Evolutionary conservation across 2,113 vertebrate species (phyloP).

Genomic region (Melanotaenia duboulayi): DNA sequence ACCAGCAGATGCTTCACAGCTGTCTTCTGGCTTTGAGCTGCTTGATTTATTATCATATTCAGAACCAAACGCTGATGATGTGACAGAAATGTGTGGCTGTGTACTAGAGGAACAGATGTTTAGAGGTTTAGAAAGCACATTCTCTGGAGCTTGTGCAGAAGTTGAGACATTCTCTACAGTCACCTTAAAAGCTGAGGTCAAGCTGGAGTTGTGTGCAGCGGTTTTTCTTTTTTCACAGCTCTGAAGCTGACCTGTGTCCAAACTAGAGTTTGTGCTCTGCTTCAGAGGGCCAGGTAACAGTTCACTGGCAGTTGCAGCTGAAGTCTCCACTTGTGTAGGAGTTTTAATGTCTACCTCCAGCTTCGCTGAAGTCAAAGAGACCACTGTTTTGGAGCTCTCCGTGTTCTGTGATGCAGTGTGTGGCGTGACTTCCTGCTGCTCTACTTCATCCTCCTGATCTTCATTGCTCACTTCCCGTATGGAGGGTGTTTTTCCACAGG

Average conservation of each 20-base stretch:
- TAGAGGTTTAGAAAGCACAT: slow-evolving; percentile 41
- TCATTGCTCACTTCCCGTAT: slow-evolving; percentile 85
- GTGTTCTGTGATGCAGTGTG: slow-evolving; percentile 19
- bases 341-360: slow-evolving; percentile 23
- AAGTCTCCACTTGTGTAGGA: not conserved
- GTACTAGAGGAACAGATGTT: slow-evolving; percentile 41
- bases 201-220: slow-evolving; percentile 15
- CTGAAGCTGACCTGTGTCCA: slow-evolving; percentile 37
- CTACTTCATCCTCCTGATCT: slow-evolving; percentile 81
- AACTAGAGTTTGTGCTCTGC: slow-evolving; percentile 30
- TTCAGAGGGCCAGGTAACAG: slow-evolving; percentile 14
- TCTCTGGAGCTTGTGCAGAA: slow-evolving; percentile 35
- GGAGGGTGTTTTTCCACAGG: slow-evolving; percentile 81
- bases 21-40: slow-evolving; percentile 20
- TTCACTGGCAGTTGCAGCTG: slow-evolving; percentile 4
- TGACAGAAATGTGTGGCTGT: slow-evolving; percentile 12
- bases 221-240: slow-evolving; percentile 32
- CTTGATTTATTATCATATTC: slow-evolving; percentile 17
- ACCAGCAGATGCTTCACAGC: slow-evolving; percentile 17
- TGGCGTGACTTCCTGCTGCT: slow-evolving; percentile 61
- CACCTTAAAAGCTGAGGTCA: slow-evolving; percentile 12
- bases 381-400: slow-evolving; percentile 35
- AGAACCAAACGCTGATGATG: slow-evolving; percentile 18
- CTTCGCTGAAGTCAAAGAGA: slow-evolving; percentile 34
- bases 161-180: slow-evolving; percentile 16